A percentile compares a stretch with the other conserved stretches of the same genome.
These are phyloP conservation scores for Hyles euphorbiae DNA, from an alignment of 1,140 invertebrate species.

Conservation along the genomic window DNA sequence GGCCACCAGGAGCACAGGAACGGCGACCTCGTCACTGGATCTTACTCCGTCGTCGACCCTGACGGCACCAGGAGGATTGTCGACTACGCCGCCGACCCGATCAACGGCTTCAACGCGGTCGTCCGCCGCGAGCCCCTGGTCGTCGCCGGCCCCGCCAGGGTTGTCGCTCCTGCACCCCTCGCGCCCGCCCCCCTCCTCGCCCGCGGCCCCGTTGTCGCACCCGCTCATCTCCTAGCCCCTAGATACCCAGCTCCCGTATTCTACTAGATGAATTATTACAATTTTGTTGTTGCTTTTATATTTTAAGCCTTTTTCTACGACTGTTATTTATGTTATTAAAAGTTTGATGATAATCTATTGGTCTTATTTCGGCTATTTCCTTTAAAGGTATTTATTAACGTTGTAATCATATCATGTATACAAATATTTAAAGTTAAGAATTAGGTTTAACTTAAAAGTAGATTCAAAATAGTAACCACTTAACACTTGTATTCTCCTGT, in stretches of 20 bases:
- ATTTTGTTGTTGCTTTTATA: slow-evolving; percentile 64
- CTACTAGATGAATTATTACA: slow-evolving; percentile 68
- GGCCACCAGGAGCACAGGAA: slow-evolving; percentile 78
- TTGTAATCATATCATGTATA: not conserved
- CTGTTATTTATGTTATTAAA: slow-evolving; percentile 70
- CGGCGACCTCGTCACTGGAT: slow-evolving; percentile 78
- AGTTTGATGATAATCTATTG: slow-evolving; percentile 13
- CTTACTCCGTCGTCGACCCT: slow-evolving; percentile 77
- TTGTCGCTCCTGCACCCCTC: slow-evolving; percentile 45
- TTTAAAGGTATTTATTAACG: not conserved
- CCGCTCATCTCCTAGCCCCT: slow-evolving; percentile 28
- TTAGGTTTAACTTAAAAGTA: no score
- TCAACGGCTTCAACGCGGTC: slow-evolving; percentile 80
- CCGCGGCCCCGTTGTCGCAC: slow-evolving; percentile 29
- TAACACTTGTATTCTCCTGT: no score
- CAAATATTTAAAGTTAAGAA: no score
- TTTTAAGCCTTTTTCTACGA: slow-evolving; percentile 53
- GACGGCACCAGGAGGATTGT: slow-evolving; percentile 77
- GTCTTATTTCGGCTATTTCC: not conserved
- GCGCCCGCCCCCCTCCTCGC: slow-evolving; percentile 36
- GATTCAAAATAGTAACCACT: no score
- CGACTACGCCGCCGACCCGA: slow-evolving; percentile 77
- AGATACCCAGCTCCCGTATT: slow-evolving; percentile 52
- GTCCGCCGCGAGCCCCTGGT: slow-evolving; percentile 67
- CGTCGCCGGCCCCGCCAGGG: slow-evolving; percentile 41